These are phyloP conservation scores for Diploscapter pachys DNA, from an alignment of 1,140 invertebrate species.

Conservation along the genomic window DNA sequence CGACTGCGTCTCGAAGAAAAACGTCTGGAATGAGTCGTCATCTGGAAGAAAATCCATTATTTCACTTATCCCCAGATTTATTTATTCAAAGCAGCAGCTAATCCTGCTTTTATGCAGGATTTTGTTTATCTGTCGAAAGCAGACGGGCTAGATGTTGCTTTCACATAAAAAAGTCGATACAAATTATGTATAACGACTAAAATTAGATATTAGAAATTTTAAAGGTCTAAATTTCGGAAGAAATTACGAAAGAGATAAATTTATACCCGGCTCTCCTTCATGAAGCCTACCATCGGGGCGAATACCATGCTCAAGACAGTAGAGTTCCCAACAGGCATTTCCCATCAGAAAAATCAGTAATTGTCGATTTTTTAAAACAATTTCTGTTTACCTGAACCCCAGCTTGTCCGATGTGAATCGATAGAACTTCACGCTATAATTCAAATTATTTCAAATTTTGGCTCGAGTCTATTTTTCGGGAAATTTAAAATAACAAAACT, in stretches of 20 bases:
- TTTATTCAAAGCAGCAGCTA: slow-evolving; percentile 42
- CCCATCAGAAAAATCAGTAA: slow-evolving; percentile 37
- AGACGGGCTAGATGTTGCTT: too few relatives aligned
- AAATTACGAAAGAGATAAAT: not conserved
- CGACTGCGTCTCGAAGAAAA: slow-evolving; percentile 81
- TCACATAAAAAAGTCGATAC: too few relatives aligned
- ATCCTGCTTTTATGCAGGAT: slow-evolving; percentile 3
- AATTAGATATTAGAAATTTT: too few relatives aligned
- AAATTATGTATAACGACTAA: too few relatives aligned
- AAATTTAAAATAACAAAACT: not conserved
- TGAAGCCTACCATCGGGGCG: slow-evolving; percentile 44
- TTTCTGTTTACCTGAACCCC: slow-evolving; percentile 47
- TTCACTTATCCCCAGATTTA: too few relatives aligned
- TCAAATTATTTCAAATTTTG: slow-evolving; percentile 16
- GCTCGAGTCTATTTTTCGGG: too few relatives aligned
- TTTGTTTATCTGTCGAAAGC: not conserved
- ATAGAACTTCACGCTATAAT: slow-evolving; percentile 63
- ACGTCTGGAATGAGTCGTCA: slow-evolving; percentile 81
- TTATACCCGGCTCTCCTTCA: slow-evolving; percentile 29
- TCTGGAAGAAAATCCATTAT: slow-evolving; percentile 54
- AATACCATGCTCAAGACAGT: slow-evolving; percentile 59
- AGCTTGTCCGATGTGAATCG: slow-evolving; percentile 56
- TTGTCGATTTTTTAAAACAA: not conserved
- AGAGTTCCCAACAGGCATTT: slow-evolving; percentile 65
- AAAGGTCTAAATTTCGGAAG: too few relatives aligned